phyloP scores from a whole-genome alignment of 2,113 vertebrate species.

The Pungitius pungitius region DNA sequence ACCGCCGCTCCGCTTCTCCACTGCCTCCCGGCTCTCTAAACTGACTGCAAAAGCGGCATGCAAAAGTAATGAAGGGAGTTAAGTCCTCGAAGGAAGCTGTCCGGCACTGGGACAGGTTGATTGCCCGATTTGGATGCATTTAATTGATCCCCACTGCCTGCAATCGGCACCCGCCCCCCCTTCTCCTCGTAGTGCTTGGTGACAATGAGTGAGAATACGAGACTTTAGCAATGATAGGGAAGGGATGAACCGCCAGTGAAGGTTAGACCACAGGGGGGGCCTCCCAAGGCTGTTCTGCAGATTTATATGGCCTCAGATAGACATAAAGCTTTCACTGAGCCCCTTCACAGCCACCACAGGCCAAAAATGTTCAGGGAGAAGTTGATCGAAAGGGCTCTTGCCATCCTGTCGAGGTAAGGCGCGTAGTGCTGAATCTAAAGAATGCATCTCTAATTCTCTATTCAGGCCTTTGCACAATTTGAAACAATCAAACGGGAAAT shows the following conservation, averaged over 20 bases:
- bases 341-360: conserved; percentile 49
- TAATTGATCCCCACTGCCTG: conserved; percentile 44
- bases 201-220: conserved; percentile 71
- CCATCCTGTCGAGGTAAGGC: conserved; percentile 75
- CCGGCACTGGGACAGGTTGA: conserved; percentile 58
- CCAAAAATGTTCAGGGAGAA: conserved; percentile 67
- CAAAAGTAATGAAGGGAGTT: conserved; percentile 63
- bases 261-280: conserved; percentile 58
- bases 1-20: conserved; percentile 38
- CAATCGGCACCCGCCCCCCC: conserved; percentile 7
- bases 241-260: conserved; percentile 51
- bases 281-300: conserved; percentile 65
- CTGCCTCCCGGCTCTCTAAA: conserved; percentile 47
- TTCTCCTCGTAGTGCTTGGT: conserved; percentile 35
- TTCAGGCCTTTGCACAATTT: conserved; percentile 61
- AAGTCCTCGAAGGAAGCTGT: conserved; percentile 53
- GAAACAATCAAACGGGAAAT: conserved; percentile 12
- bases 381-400: conserved; percentile 66
- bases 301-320: conserved; percentile 62
- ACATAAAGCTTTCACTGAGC: conserved; percentile 53
- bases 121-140: conserved; percentile 70
- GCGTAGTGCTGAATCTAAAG: conserved; percentile 56
- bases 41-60: conserved; percentile 44
- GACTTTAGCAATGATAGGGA: conserved; percentile 58
- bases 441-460: conserved; percentile 71